Percentiles rank a stretch among this genome's conserved stretches.
These are phyloP conservation scores for Diaprepes abbreviatus DNA, from an alignment of 2,888 invertebrate genomes.

Conservation along the genomic window DNA sequence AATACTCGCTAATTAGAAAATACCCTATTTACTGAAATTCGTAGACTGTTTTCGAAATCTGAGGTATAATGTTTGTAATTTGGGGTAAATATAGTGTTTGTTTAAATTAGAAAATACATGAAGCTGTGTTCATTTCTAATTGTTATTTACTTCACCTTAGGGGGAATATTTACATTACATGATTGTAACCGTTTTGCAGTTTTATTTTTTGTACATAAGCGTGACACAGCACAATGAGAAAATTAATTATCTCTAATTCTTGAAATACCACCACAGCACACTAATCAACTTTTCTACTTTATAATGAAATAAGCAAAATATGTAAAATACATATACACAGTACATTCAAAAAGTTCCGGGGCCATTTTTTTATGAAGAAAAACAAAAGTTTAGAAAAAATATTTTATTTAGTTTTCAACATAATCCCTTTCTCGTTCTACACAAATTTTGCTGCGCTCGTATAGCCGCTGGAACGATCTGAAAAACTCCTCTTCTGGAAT, in stretches of 20 bases:
- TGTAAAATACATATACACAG: no score
- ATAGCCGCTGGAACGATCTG: no score
- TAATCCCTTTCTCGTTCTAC: no score
- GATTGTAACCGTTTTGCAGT: not conserved
- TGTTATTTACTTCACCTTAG: slow-evolving; percentile 5
- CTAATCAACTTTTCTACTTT: no score
- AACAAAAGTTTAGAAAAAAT: no score
- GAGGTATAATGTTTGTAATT: slow-evolving; percentile 9
- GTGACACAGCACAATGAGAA: not conserved
- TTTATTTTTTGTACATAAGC: not conserved
- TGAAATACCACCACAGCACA: no score
- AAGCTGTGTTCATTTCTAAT: not conserved
- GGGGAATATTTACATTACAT: slow-evolving; percentile 1
- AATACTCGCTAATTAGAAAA: slow-evolving; percentile 9
- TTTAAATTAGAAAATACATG: slow-evolving; percentile 1
- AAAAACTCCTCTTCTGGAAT: no score
- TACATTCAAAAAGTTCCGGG: no score
- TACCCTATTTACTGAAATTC: slow-evolving; percentile 5
- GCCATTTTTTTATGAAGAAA: no score
- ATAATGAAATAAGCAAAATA: no score
- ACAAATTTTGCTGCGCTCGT: no score
- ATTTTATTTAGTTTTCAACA: no score
- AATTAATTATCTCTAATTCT: not conserved
- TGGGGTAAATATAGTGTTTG: slow-evolving; percentile 2
- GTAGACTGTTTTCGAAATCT: not conserved